phyloP scores from a whole-genome alignment of 2,797 vertebrate species.

The Todus mexicanus region DNA sequence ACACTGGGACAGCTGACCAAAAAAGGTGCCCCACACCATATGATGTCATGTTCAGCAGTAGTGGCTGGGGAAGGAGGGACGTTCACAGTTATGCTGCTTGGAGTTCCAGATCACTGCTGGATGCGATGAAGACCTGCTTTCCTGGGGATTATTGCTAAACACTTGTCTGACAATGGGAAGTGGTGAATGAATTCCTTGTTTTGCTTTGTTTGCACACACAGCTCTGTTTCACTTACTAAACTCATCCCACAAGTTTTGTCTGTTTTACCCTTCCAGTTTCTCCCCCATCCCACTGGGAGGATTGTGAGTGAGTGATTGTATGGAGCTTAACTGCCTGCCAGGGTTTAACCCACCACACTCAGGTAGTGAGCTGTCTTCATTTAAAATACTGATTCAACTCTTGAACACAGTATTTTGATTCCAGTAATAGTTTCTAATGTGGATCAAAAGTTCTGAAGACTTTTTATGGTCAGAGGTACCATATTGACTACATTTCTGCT shows the following conservation, averaged over 20 bases:
- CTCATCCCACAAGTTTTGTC: neutral
- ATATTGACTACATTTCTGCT: neutral
- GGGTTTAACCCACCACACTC: neutral
- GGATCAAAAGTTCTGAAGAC: neutral
- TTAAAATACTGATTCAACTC: neutral
- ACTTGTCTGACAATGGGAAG: neutral
- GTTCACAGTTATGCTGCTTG: neutral
- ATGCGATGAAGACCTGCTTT: neutral
- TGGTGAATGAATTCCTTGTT: neutral
- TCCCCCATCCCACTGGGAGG: neutral
- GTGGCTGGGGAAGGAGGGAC: neutral
- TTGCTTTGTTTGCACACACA: neutral
- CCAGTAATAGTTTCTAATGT: neutral
- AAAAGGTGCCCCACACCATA: neutral
- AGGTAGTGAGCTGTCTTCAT: neutral
- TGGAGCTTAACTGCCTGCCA: neutral
- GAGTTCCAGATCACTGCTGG: neutral
- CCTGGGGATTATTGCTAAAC: neutral
- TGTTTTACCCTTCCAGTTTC: neutral
- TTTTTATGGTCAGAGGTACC: neutral
- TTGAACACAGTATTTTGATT: neutral
- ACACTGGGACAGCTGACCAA: neutral
- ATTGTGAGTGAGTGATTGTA: neutral
- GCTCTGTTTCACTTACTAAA: neutral
- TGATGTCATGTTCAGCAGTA: neutral